Conservation (phyloP, 2,797 vertebrate genomes). For the Enoplosus armatus region DNA sequence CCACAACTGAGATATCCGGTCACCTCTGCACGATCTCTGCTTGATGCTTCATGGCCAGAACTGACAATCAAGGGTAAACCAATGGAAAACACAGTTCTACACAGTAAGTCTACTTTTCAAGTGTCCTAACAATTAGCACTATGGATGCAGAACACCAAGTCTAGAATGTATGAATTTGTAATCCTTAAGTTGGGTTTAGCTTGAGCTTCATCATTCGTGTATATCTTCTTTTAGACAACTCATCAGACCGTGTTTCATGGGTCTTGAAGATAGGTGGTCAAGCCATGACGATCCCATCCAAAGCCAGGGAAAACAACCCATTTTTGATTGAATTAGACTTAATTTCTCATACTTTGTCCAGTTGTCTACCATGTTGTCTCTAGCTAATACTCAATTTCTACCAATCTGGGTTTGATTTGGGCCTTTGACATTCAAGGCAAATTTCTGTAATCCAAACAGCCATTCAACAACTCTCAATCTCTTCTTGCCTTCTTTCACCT, state of each 20-base stretch:
- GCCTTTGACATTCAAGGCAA: background rate
- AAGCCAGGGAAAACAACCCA: background rate
- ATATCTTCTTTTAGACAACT: constrained; percentile 11
- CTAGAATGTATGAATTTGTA: constrained; percentile 1
- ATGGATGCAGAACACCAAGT: background rate
- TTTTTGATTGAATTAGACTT: background rate
- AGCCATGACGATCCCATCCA: background rate
- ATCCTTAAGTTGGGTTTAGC: constrained; percentile 22
- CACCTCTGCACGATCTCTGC: constrained; percentile 18
- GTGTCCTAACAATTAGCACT: background rate
- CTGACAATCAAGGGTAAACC: background rate
- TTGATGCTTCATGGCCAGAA: background rate
- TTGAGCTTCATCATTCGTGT: constrained; percentile 8
- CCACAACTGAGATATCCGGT: background rate
- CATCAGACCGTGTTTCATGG: background rate
- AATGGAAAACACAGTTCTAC: background rate
- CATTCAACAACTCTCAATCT: background rate
- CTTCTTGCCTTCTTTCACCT: constrained; percentile 10
- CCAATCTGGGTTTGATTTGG: background rate
- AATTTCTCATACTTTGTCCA: background rate
- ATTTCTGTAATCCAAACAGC: constrained; percentile 2
- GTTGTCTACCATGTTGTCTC: constrained; percentile 2
- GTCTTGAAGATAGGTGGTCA: background rate
- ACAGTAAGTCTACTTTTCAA: background rate
- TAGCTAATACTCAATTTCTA: constrained; percentile 24